Evolutionary conservation across 1,140 invertebrate species (phyloP).

Genomic region (Apis florea): DNA sequence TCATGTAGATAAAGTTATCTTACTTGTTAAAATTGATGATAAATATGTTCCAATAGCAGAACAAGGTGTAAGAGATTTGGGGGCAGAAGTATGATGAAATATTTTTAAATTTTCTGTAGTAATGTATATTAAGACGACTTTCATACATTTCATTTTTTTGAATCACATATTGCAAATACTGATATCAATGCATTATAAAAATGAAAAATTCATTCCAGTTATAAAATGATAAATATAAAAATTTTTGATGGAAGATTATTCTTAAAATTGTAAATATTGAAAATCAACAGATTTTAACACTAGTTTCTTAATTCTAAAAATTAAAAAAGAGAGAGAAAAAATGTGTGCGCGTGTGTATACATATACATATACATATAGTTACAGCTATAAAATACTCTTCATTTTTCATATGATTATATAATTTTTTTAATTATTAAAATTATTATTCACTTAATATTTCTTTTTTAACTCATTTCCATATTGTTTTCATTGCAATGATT

Average conservation of each 20-base stretch:
- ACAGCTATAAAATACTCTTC: slow-evolving; percentile 36
- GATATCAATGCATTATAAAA: slow-evolving; percentile 24
- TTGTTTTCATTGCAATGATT: slow-evolving; percentile 1
- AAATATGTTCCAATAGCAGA: slow-evolving; percentile 96
- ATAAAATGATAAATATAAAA: slow-evolving; percentile 31
- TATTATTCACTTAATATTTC: slow-evolving; percentile 7
- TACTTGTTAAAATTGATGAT: slow-evolving; percentile 95
- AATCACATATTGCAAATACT: slow-evolving; percentile 24
- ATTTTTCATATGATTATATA: neutral
- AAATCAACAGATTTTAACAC: slow-evolving; percentile 46
- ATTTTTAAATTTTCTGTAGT: slow-evolving; percentile 33
- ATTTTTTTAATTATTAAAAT: slow-evolving; percentile 33
- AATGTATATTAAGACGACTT: slow-evolving; percentile 28
- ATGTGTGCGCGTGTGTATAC: no score
- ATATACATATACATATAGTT: neutral
- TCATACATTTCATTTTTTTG: slow-evolving; percentile 33
- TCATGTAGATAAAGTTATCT: slow-evolving; percentile 93
- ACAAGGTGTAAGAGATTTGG: slow-evolving; percentile 90
- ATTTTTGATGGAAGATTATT: slow-evolving; percentile 37
- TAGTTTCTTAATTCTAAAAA: slow-evolving; percentile 56
- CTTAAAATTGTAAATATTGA: slow-evolving; percentile 48
- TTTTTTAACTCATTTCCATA: slow-evolving; percentile 8
- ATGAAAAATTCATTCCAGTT: slow-evolving; percentile 48
- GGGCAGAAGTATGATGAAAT: slow-evolving; percentile 83
- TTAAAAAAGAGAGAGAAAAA: neutral